Evolutionary conservation across 2,888 invertebrate species (phyloP).

Genomic region (Phaonia tiefii): DNA sequence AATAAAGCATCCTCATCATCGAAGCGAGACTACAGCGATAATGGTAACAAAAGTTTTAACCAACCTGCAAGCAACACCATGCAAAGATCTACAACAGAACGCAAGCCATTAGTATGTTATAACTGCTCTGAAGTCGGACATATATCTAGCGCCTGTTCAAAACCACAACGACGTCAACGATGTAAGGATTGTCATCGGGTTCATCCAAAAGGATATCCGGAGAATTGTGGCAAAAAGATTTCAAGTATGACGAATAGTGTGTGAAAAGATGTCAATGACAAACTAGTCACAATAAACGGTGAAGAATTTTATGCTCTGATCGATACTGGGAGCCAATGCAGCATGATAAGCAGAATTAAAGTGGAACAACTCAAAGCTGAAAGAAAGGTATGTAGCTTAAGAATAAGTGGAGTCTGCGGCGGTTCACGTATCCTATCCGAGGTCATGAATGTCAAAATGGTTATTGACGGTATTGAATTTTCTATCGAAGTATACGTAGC

Average conservation of each 20-base stretch:
- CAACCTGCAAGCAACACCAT: background rate
- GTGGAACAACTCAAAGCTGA: no score
- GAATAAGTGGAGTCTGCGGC: conserved; percentile 34
- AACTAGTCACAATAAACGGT: conserved; percentile 20
- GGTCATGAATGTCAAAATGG: conserved; percentile 33
- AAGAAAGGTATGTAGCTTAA: no score
- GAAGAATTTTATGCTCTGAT: conserved; percentile 30
- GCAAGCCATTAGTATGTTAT: conserved; percentile 32
- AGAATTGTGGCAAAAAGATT: background rate
- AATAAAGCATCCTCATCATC: background rate
- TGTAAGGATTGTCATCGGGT: conserved; percentile 29
- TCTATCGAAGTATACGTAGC: no score
- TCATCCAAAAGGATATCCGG: conserved; percentile 21
- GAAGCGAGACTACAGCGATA: background rate
- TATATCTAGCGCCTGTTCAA: no score
- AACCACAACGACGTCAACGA: background rate
- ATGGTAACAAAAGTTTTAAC: background rate
- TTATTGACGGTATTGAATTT: conserved; percentile 45
- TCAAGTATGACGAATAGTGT: conserved; percentile 11
- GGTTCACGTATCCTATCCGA: conserved; percentile 30
- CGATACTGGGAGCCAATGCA: conserved; percentile 40
- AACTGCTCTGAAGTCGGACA: no score
- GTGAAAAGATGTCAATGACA: background rate
- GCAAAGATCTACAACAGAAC: background rate
- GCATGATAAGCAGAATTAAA: background rate